These are phyloP conservation scores for Antrozous pallidus DNA, from an alignment of 2,797 vertebrate genomes.

Conservation along the genomic window DNA sequence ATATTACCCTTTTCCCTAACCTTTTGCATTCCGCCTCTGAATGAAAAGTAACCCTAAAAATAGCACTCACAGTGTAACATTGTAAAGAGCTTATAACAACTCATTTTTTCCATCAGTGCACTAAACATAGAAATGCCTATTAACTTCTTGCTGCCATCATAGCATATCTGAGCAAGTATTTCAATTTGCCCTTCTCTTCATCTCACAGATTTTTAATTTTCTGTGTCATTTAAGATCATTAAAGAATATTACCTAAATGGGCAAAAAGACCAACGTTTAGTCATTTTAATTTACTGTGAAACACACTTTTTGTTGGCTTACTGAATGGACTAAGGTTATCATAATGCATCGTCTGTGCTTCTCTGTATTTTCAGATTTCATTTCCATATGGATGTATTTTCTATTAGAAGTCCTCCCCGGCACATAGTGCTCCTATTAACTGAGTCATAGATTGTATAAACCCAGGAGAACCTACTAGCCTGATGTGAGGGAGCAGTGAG, in stretches of 20 bases:
- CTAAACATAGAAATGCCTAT: conserved; percentile 57
- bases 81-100: conserved; percentile 49
- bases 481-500: neutral
- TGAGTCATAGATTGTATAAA: neutral
- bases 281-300: conserved; percentile 74
- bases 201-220: conserved; percentile 78
- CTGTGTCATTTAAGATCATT: conserved; percentile 78
- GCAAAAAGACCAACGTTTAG: conserved; percentile 63
- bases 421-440: neutral
- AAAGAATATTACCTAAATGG: conserved; percentile 69
- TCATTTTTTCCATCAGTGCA: conserved; percentile 52
- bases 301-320: conserved; percentile 67
- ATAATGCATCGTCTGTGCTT: conserved; percentile 31
- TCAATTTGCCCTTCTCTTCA: conserved; percentile 72
- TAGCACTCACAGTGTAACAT: conserved; percentile 20
- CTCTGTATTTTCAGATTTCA: conserved; percentile 47
- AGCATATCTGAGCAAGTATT: conserved; percentile 70
- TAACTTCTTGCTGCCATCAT: conserved; percentile 62
- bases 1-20: conserved; percentile 51
- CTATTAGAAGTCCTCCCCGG: conserved; percentile 34
- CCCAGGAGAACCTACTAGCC: neutral
- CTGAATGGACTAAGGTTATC: conserved; percentile 61
- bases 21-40: conserved; percentile 10
- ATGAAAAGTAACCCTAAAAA: conserved; percentile 46
- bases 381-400: conserved; percentile 68